Conservation (phyloP, 37 sponge, comb jelly and placozoan species). For the Beroe ovata region DNA sequence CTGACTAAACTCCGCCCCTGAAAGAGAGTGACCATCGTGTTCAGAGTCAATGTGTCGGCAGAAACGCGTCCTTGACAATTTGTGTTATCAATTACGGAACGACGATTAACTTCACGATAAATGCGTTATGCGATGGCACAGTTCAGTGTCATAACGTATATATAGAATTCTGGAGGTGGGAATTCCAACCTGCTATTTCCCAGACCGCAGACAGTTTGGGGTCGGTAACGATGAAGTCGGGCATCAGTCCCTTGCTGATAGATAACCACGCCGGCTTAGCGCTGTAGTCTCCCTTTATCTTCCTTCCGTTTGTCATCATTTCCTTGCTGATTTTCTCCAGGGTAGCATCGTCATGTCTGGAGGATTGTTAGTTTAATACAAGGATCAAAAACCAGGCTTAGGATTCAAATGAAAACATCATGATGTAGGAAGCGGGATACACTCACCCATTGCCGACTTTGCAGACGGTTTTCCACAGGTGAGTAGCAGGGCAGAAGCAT, state of each 20-base stretch:
- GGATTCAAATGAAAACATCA: too few species aligned
- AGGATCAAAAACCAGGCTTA: too few species aligned
- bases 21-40: conserved; percentile 19
- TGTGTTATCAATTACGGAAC: too few species aligned
- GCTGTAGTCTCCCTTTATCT: conserved; percentile 73
- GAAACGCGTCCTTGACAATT: too few species aligned
- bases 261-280: conserved; percentile 88
- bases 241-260: conserved; percentile 74
- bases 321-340: conserved; percentile 79
- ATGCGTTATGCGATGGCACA: too few species aligned
- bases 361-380: not conserved
- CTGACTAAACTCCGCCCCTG: conserved; percentile 93
- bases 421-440: too few species aligned
- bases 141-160: not conserved
- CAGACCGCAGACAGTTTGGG: conserved; percentile 76
- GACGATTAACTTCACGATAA: too few species aligned
- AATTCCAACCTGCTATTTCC: conserved; percentile 38
- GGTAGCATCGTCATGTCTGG: conserved; percentile 85
- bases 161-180: not conserved
- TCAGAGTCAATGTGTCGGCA: too few species aligned
- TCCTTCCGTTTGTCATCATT: conserved; percentile 49
- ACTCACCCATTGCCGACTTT: conserved; percentile 93
- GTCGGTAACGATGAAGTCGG: conserved; percentile 89
- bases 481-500: conserved; percentile 75
- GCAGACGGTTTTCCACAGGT: conserved; percentile 87